Evolutionary conservation across 2,113 vertebrate species (phyloP).

Genomic region (Microtus ochrogaster): DNA sequence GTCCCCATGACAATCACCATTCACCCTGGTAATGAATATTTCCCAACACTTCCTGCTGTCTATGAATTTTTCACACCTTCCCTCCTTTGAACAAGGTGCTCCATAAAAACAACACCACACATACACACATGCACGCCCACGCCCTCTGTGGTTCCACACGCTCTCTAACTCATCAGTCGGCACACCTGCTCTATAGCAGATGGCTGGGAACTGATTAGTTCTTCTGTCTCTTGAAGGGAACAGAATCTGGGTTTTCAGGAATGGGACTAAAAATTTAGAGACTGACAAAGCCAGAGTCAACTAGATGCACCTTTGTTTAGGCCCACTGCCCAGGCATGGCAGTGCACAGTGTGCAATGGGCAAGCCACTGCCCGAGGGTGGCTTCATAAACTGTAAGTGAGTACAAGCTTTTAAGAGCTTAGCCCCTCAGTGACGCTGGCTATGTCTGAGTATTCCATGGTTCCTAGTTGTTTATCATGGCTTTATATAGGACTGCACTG

Average conservation of each 20-base stretch:
- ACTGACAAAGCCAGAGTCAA: no score
- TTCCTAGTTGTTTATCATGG: no score
- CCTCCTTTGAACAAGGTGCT: not conserved
- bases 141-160: fast-evolving
- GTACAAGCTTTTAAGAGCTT: not conserved
- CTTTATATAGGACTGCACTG: fast-evolving
- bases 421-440: not conserved
- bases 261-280: not conserved
- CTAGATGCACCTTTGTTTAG: fast-evolving
- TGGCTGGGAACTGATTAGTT: not conserved
- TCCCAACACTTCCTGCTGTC: not conserved
- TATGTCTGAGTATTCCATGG: not conserved
- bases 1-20: constrained; percentile 4
- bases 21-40: not conserved
- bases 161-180: not conserved
- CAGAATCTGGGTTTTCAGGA: not conserved
- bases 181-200: not conserved
- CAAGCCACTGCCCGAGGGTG: not conserved
- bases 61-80: constrained; percentile 21
- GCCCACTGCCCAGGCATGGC: not conserved
- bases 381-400: not conserved
- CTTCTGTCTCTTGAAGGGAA: not conserved
- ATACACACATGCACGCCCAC: fast-evolving
- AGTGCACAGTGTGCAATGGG: fast-evolving
- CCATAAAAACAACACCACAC: not conserved